Percentiles rank a stretch among this genome's conserved stretches.
Conservation (phyloP, 2,797 vertebrate species). For the Neosilurus mollespiculum region DNA sequence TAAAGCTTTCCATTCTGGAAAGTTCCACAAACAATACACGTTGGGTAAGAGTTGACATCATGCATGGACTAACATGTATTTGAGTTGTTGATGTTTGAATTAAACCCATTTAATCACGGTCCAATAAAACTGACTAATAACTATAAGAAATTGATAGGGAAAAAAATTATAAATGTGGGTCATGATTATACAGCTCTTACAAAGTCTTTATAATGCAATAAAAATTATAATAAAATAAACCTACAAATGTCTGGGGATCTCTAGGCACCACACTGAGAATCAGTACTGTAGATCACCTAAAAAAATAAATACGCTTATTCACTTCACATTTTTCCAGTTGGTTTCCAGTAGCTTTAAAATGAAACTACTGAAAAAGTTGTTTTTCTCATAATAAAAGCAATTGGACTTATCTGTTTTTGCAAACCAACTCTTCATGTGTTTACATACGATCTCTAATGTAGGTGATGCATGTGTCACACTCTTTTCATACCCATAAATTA, state of each 20-base stretch:
- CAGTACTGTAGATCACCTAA: not conserved
- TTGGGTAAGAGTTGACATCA: not conserved
- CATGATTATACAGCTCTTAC: not conserved
- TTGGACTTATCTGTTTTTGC: no score
- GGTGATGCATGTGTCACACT: not conserved
- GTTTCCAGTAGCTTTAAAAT: no score
- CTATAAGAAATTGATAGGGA: not conserved
- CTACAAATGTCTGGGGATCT: not conserved
- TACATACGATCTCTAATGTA: not conserved
- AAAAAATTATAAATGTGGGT: not conserved
- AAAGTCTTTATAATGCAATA: not conserved
- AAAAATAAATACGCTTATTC: not conserved
- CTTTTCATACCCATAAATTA: not conserved
- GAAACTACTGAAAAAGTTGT: no score
- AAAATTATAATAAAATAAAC: not conserved
- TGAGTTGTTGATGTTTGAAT: not conserved
- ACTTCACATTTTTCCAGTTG: not conserved
- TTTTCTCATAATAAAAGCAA: no score
- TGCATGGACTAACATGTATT: not conserved
- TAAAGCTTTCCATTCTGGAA: slow-evolving; percentile 9
- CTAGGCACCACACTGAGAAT: not conserved
- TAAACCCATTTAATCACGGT: not conserved
- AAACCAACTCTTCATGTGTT: not conserved
- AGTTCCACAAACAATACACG: not conserved
- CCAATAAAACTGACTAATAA: not conserved